Percentiles rank a stretch among this genome's conserved stretches.
Evolutionary conservation across 2,888 invertebrate species (phyloP).

Genomic region (Macaria notata): DNA sequence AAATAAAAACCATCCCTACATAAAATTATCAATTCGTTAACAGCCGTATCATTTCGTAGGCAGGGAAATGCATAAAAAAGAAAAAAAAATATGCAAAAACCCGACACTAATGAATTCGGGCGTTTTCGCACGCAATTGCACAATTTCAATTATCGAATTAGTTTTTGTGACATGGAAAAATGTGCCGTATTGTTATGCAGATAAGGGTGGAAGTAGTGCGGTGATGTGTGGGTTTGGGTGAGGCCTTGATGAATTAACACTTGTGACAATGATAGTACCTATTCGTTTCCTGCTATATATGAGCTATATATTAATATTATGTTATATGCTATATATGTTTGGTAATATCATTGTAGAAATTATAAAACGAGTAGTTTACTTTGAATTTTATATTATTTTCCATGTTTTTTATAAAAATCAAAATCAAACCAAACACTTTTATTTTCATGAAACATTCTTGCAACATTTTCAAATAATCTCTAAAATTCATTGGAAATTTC

Average conservation of each 20-base stretch:
- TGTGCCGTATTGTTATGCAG: conserved; percentile 12
- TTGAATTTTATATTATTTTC: too few relatives aligned
- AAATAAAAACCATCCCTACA: conserved; percentile 45
- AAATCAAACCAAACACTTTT: conserved; percentile 21
- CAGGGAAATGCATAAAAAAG: conserved; percentile 55
- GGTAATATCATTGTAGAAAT: too few relatives aligned
- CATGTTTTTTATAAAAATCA: too few relatives aligned
- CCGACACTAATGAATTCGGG: conserved; percentile 75
- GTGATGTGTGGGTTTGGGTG: conserved; percentile 38
- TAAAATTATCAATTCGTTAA: conserved; percentile 70
- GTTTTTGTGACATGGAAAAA: conserved; percentile 44
- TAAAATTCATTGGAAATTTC: conserved; percentile 41
- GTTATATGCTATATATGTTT: too few relatives aligned
- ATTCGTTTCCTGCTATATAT: conserved; percentile 10
- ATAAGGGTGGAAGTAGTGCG: conserved; percentile 15
- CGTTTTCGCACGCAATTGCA: conserved; percentile 81
- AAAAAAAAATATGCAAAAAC: conserved; percentile 65
- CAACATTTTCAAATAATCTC: conserved; percentile 25
- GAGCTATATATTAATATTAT: too few relatives aligned
- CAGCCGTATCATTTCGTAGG: conserved; percentile 60
- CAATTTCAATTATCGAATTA: conserved; percentile 83
- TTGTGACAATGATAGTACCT: conserved; percentile 44
- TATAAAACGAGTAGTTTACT: too few relatives aligned
- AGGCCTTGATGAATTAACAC: conserved; percentile 56
- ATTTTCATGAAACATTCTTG: conserved; percentile 1